Evolutionary conservation across 2,113 vertebrate species (phyloP).

Genomic region (Ciconia stormi): DNA sequence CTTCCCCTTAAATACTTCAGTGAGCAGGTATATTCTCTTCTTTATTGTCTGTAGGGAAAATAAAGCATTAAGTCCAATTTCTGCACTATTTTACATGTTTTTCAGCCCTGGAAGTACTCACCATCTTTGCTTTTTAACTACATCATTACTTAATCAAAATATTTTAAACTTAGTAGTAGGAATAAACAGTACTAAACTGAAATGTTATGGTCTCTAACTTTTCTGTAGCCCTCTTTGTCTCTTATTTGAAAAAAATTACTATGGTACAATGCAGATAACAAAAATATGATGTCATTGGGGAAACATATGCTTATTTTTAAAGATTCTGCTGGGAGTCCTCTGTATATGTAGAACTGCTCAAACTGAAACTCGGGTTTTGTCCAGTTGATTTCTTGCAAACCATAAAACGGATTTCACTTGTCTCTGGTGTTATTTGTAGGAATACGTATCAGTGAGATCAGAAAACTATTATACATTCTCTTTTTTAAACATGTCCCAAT

Average conservation of each 20-base stretch:
- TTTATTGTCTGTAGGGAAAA: neutral
- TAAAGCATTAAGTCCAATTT: neutral
- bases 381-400: constrained; percentile 76
- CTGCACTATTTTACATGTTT: neutral
- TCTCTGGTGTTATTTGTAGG: constrained; percentile 71
- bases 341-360: constrained; percentile 73
- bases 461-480: constrained; percentile 73
- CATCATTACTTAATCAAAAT: constrained; percentile 41
- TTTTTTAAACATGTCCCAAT: constrained; percentile 67
- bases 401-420: constrained; percentile 82
- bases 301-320: constrained; percentile 83
- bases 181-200: constrained; percentile 40
- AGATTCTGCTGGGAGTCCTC: constrained; percentile 75
- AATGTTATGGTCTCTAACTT: constrained; percentile 30
- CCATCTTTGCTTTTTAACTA: neutral
- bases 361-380: constrained; percentile 77
- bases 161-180: constrained; percentile 14
- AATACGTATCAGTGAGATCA: constrained; percentile 76
- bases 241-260: constrained; percentile 3
- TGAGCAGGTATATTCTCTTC: neutral
- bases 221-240: constrained; percentile 64
- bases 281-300: constrained; percentile 72
- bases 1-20: neutral
- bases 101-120: constrained; percentile 17
- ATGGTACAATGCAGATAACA: constrained; percentile 66